phyloP scores from a whole-genome alignment of 2,113 vertebrate species.

The Hypocryptadius cinnamomeus region DNA sequence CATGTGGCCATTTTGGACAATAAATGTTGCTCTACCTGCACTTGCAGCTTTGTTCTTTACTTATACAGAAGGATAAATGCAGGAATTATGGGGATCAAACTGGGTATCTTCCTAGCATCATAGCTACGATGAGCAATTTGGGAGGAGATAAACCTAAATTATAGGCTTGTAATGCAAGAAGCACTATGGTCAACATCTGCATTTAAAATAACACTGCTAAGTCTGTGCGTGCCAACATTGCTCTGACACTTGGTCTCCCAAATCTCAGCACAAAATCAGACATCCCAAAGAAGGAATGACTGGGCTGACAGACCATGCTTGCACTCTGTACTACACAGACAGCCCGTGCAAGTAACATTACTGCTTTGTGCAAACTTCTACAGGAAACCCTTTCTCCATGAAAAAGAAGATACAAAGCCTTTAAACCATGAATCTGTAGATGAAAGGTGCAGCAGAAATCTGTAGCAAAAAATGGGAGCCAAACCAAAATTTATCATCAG shows the following conservation, averaged over 20 bases:
- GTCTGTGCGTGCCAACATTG: background rate
- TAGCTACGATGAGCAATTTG: background rate
- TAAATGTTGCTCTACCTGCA: background rate
- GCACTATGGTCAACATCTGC: background rate
- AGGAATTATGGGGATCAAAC: background rate
- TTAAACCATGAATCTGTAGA: background rate
- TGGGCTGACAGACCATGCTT: background rate
- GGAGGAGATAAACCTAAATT: background rate
- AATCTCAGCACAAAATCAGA: background rate
- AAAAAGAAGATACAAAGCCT: background rate
- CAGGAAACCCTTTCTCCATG: background rate
- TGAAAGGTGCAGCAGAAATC: background rate
- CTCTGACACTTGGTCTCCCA: background rate
- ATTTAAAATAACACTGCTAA: background rate
- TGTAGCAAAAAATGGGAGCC: background rate
- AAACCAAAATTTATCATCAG: background rate
- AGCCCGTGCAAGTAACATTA: rapidly evolving
- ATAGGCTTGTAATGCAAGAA: background rate
- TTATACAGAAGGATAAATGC: background rate
- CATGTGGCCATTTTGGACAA: background rate
- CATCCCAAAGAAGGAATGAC: background rate
- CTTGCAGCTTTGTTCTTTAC: background rate
- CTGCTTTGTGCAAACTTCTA: background rate
- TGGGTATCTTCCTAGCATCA: background rate
- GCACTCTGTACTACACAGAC: background rate